Conservation (phyloP, 2,113 vertebrate genomes). For the Caretta caretta region DNA sequence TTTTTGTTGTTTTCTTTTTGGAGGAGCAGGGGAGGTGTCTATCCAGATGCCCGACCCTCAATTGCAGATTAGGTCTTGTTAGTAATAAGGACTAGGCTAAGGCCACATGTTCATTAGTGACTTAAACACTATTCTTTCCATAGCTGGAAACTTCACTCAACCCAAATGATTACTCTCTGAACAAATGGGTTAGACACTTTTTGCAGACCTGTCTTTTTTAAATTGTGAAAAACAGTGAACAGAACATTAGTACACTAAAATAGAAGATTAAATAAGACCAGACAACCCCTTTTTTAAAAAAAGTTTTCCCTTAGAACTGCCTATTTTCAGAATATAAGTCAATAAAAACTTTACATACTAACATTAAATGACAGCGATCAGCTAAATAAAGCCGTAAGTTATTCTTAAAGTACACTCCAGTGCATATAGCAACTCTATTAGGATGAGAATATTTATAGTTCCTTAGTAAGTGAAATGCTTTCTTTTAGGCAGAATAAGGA, state of each 20-base stretch:
- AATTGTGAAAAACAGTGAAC: not conserved
- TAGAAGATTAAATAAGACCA: not conserved
- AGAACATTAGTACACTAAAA: not conserved
- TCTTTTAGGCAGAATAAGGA: not conserved
- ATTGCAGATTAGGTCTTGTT: not conserved
- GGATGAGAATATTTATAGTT: rapidly evolving
- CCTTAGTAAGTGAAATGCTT: rapidly evolving
- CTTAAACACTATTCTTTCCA: not conserved
- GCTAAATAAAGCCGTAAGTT: not conserved
- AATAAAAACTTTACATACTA: not conserved
- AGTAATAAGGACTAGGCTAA: not conserved
- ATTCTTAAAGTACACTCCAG: not conserved
- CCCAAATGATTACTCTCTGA: not conserved
- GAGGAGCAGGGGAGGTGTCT: not conserved
- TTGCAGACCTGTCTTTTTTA: not conserved
- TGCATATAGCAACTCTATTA: not conserved
- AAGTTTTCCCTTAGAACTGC: not conserved
- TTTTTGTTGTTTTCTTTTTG: not conserved
- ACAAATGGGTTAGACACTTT: not conserved
- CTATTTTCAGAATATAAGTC: not conserved
- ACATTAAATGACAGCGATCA: not conserved
- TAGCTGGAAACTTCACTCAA: not conserved
- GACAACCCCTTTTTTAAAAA: not conserved
- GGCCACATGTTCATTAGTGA: not conserved
- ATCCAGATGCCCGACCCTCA: not conserved